phyloP scores from a whole-genome alignment of 64 coral and sea anemone species.

The Dendronephthya gigantea region DNA sequence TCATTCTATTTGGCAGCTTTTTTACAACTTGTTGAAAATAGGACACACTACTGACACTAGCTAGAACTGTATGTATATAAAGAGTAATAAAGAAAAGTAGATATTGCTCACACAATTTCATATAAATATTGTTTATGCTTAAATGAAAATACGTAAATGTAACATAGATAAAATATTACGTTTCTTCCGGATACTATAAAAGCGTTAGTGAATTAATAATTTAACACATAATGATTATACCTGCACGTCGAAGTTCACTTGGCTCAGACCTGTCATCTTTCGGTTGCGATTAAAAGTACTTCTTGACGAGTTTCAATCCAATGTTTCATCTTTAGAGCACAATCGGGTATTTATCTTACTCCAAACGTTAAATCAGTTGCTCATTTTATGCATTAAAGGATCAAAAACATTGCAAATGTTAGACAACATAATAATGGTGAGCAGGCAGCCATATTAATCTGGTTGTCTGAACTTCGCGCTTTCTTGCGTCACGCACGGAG shows the following conservation, averaged over 20 bases:
- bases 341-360: background rate
- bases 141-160: no score
- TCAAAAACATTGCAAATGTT: background rate
- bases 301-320: background rate
- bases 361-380: background rate
- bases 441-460: background rate
- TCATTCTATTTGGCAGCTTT: no score
- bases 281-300: background rate
- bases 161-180: no score
- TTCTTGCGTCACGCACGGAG: background rate
- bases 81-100: no score
- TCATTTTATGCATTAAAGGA: background rate
- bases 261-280: conserved; percentile 82
- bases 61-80: no score
- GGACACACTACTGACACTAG: no score
- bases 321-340: background rate
- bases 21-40: no score
- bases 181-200: no score
- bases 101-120: no score
- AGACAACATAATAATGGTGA: background rate
- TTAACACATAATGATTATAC: conserved; percentile 30
- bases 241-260: conserved; percentile 91
- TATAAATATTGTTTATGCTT: no score
- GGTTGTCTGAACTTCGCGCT: background rate
- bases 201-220: background rate